Percentiles rank a stretch among this genome's conserved stretches.
phyloP scores from a whole-genome alignment of 2,113 vertebrate genomes.

The Illadopsis cleaveri region DNA sequence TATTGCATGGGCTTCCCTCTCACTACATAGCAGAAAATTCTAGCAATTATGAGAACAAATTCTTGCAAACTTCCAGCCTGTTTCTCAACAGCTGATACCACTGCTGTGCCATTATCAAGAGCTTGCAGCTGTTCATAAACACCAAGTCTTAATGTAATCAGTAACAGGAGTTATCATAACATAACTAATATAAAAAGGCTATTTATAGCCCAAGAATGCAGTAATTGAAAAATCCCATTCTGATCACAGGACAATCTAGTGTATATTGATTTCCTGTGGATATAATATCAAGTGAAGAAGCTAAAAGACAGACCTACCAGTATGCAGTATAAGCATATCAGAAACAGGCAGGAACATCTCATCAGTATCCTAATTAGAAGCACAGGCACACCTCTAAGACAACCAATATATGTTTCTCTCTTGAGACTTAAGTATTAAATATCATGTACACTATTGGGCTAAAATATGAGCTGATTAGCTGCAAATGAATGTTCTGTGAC shows the following conservation, averaged over 20 bases:
- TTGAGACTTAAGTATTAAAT: constrained; percentile 14
- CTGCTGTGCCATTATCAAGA: constrained; percentile 45
- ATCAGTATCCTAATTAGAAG: constrained; percentile 14
- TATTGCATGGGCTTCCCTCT: not conserved
- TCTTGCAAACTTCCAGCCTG: not conserved
- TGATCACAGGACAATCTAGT: not conserved
- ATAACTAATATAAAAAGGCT: constrained; percentile 32
- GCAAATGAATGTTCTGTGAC: not conserved
- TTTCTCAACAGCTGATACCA: constrained; percentile 22
- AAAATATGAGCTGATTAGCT: constrained; percentile 29
- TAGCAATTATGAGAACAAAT: not conserved
- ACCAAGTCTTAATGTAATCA: constrained; percentile 30
- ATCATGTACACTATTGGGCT: not conserved
- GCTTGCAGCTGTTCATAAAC: constrained; percentile 52
- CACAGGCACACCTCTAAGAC: not conserved
- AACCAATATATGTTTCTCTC: not conserved
- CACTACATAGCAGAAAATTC: not conserved
- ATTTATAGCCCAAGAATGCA: constrained; percentile 46
- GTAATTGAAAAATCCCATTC: constrained; percentile 13
- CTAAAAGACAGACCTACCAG: not conserved
- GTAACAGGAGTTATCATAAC: constrained; percentile 43
- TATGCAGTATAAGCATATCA: not conserved
- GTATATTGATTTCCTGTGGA: not conserved
- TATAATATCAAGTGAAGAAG: not conserved
- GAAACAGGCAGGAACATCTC: not conserved